Base-by-base conservation (phyloP, 2,113 vertebrate genomes). In the Marmota monax region DNA sequence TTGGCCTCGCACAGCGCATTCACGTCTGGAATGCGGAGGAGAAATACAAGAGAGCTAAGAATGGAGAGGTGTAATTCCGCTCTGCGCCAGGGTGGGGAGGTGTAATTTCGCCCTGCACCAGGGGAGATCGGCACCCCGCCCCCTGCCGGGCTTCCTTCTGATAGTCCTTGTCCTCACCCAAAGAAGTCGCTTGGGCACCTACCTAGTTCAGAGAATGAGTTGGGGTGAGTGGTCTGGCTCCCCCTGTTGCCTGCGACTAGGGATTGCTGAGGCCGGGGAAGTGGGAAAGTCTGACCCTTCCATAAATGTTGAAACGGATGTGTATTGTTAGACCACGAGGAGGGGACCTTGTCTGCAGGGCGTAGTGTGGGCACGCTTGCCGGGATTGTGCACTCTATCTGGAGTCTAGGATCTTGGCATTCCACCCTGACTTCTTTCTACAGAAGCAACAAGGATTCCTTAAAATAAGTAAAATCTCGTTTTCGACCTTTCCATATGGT, bases 191-290 rank as follows among this genome's bases (percentile, higher is more conserved):
- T 4, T 0, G 25, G 42, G 39, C 29, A 61, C 53, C 29, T 9
- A 37, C 37, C 34, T 48, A 18, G 67, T 13, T 13, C 0, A 1
- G 8, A 42, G 79, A 34, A 27, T 6, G 32, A 37, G 20, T 8
- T 48, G 22, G 53, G 12, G 7, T 14, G 12, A 76, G 77, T 32
- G 88, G 67, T 88, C 85, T 84, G n/a, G 95, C 94, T 83, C 91
- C 93, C 82, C 83, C 97, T 94, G 37, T 96, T 23, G 94, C 69
- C 39, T 10, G 58, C 58, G 4, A 37, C 67, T 53, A 2, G 56
- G 37, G 16, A 34, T 20, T 79, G 67, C 72, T 5, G 78, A 88
- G 69, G 25, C 48, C 77, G 0, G 1, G 34, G 48, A 90, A 51
- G 37, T 29, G 67, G 51, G 8, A 39, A 56, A 70, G 7, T 34